A percentile compares a stretch with the other conserved stretches of the same genome.
These are phyloP conservation scores for Clupea harengus DNA, from an alignment of 2,113 vertebrate species.

Conservation along the genomic window DNA sequence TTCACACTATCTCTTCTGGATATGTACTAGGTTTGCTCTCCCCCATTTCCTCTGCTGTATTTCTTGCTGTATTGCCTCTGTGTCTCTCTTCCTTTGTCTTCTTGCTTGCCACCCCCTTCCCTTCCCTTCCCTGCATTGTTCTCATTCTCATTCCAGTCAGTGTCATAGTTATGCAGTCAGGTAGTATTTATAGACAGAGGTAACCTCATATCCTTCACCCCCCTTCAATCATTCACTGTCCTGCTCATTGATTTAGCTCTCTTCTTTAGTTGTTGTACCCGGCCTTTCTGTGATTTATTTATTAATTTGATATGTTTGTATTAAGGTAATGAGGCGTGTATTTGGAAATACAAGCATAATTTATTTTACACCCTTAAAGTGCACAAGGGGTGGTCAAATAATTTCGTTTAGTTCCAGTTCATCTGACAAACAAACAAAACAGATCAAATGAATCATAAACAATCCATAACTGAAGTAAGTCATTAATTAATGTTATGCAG, in stretches of 20 bases:
- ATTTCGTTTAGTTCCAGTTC: background rate
- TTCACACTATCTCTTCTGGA: background rate
- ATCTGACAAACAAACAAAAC: background rate
- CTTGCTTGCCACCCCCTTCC: background rate
- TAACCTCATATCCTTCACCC: slow-evolving; percentile 45
- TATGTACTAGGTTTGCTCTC: background rate
- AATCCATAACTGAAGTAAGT: background rate
- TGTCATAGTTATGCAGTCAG: slow-evolving; percentile 32
- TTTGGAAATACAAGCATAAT: background rate
- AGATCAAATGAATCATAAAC: background rate
- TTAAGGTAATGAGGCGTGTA: background rate
- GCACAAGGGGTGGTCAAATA: background rate
- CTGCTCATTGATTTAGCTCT: background rate
- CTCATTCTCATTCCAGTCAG: slow-evolving; percentile 38
- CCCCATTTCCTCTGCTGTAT: background rate
- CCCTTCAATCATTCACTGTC: background rate
- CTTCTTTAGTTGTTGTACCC: background rate
- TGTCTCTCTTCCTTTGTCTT: background rate
- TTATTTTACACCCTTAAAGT: background rate
- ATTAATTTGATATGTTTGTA: background rate
- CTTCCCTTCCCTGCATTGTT: slow-evolving; percentile 35
- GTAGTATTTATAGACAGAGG: slow-evolving; percentile 60
- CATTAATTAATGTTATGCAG: background rate
- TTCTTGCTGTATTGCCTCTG: background rate
- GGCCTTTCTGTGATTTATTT: background rate